Base-by-base conservation (phyloP, 2,113 vertebrate species). In the Prionailurus viverrinus region DNA sequence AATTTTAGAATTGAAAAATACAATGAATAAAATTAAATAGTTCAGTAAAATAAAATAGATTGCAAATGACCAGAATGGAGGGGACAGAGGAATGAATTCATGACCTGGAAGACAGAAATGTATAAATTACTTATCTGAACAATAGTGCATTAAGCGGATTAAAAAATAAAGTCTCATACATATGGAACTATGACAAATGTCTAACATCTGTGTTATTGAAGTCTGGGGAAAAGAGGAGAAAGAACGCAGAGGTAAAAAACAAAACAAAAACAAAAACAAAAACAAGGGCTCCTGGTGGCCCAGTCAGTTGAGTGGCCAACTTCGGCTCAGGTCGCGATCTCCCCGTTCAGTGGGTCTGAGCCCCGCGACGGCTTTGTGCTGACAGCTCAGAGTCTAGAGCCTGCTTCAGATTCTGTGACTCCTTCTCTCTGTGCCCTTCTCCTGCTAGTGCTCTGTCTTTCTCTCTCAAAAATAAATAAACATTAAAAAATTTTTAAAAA, bases 1-100 rank as follows among this genome's bases (percentile, higher is more conserved):
- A 65, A 74, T 65, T 74, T 89, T 41, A 73, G 27, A 89, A 61
- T 29, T 76, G 31, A n/a, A 66, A 76, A 79, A 53, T 48, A 58
- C 3, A 69, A 25, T 58, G 11, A 53, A 61, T 16, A 39, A 39
- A 65, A 73, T 19, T 76, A 78, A 78, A 51, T 51, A 48, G 4
- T 29, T 29, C 1, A 5, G 73, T 51, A 36, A 71, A 39, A 21
- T 39, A 36, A 45, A 74, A 48, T 8, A 63, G 8, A 74, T 9
- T 13, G 41, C 4, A 31, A 15, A 23, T 39, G 4, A 19, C 16
- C 66, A 74, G 65, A 73, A 73, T 18, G 9, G 53, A 82, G 18
- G 19, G 29, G 13, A 29, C 11, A 73, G 29, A 29, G 2, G 18
- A 82, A 73, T 7, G 19, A 74, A 74, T 51, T 8, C 14, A 33